These are phyloP conservation scores for Philaethria dido DNA, from an alignment of 2,888 invertebrate genomes.

Conservation along the genomic window DNA sequence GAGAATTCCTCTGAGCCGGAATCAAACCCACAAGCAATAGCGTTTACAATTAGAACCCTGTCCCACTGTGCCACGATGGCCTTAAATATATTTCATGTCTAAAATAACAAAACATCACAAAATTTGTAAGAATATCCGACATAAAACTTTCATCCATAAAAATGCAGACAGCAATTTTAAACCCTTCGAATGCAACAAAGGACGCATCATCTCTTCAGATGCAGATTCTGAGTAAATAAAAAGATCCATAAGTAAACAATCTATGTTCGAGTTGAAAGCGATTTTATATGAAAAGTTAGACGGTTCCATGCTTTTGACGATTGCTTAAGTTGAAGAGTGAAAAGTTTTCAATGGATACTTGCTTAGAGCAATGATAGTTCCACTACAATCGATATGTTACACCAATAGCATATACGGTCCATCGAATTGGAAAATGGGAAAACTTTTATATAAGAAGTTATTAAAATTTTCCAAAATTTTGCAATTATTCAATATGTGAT, in stretches of 20 bases:
- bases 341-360: constrained; percentile 28
- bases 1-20: too few relatives aligned
- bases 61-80: too few relatives aligned
- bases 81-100: neutral
- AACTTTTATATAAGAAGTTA: neutral
- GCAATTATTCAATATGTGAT: too few relatives aligned
- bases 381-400: constrained; percentile 3
- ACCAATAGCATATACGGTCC: neutral
- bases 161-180: constrained; percentile 7
- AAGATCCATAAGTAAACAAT: constrained; percentile 30
- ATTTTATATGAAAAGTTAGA: constrained; percentile 34
- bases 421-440: neutral
- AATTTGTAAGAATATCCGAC: neutral
- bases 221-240: constrained; percentile 32
- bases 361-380: constrained; percentile 12
- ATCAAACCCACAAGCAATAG: too few relatives aligned
- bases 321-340: constrained; percentile 21
- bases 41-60: too few relatives aligned
- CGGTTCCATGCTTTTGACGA: constrained; percentile 26
- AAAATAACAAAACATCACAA: neutral
- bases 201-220: constrained; percentile 30
- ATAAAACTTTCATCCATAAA: constrained; percentile 9
- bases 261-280: constrained; percentile 29
- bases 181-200: constrained; percentile 17
- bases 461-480: neutral